Base-by-base conservation (phyloP, 2,797 vertebrate genomes). In the Chaetophractus vellerosus region DNA sequence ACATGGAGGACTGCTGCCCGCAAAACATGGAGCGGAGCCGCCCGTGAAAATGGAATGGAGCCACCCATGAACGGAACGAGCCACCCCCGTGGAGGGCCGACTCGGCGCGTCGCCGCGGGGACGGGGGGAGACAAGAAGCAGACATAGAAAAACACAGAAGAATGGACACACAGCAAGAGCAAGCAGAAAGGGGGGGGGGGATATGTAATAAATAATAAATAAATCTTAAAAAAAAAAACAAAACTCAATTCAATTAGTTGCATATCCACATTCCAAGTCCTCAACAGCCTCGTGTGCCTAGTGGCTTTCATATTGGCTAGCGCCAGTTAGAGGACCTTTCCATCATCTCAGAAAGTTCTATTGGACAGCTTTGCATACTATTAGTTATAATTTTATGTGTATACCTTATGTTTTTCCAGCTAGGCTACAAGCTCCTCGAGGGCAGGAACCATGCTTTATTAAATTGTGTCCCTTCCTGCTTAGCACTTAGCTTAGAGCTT, bases 351-450 rank as follows among this genome's bases (percentile, higher is more conserved):
- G 59, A 86, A 68, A 90, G 33, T 74, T 89, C 89, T 88, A 26
- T 19, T 52, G 33, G n/a, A 61, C 21, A 82, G 16, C n/a, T 66
- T 38, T 57, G n/a, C n/a, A 75, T 75, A 16, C 55, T 50, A 71
- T 74, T 78, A 75, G 26, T 52, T 83, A 84, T 31, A 88, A 75
- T 69, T 75, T 79, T 91, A 61, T 75, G 71, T 75, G 41, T 69
- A 5, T 90, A 36, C 80, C 61, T 92, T 85, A 89, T 61, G 31
- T 78, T 76, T 94, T 93, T 59, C 19, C 28, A 69, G 74, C 36
- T 80, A 38, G 41, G 55, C 33, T 66, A 78, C 31, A 52, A 41
- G n/a, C 6, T 64, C 52, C 36, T 76, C 52, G 59, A 95, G 41
- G 28, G 15, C 50, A 75, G 50, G 23, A 72, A 48, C 9, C 23